Evolutionary conservation across 2,797 vertebrate genomes (phyloP).

Genomic region (Clarias platycephalus): DNA sequence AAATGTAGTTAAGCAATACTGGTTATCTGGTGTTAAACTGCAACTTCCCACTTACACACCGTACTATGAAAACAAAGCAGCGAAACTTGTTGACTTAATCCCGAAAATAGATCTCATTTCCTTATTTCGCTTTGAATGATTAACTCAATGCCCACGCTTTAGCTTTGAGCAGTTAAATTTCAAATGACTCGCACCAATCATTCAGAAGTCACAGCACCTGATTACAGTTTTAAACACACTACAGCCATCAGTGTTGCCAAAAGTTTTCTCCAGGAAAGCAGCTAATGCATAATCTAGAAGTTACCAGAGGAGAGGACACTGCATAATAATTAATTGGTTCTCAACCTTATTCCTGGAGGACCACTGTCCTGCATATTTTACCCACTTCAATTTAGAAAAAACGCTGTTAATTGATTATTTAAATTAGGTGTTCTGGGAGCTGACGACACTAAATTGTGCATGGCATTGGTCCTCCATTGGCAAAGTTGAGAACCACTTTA

Average conservation of each 20-base stretch:
- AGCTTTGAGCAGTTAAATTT: background rate
- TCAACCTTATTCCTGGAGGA: no score
- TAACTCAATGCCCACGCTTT: constrained; percentile 2
- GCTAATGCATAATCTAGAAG: background rate
- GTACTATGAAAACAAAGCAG: background rate
- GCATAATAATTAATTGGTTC: background rate
- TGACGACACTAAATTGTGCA: no score
- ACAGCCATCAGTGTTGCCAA: background rate
- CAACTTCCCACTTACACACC: background rate
- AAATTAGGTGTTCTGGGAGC: no score
- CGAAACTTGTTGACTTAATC: background rate
- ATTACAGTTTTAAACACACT: background rate
- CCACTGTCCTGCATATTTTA: no score
- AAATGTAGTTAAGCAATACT: constrained; percentile 78
- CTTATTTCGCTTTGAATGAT: constrained; percentile 13
- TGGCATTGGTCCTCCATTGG: no score
- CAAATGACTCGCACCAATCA: background rate
- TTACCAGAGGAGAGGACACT: background rate
- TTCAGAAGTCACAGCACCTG: constrained; percentile 4
- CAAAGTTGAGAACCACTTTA: no score
- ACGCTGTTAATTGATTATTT: no score
- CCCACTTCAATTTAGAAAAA: no score
- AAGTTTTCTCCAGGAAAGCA: background rate
- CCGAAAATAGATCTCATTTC: background rate
- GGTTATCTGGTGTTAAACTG: constrained; percentile 71